A percentile compares a stretch with the other conserved stretches of the same genome.
Evolutionary conservation across 2,888 invertebrate genomes (phyloP).

Genomic region (Harpalus rubripes): DNA sequence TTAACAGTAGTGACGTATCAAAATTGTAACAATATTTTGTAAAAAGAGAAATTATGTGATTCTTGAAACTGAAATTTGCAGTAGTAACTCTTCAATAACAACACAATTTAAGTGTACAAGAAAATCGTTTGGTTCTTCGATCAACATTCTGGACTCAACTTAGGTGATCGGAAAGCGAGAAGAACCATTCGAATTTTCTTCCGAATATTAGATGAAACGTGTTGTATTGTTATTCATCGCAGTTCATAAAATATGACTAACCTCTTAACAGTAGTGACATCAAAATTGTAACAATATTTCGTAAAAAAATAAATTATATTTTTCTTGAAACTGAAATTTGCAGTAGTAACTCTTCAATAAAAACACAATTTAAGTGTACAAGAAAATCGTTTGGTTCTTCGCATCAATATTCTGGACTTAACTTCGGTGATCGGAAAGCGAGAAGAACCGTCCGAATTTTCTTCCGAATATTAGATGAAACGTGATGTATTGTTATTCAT

Average conservation of each 20-base stretch:
- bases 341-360: too few species aligned
- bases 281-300: background rate
- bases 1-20: background rate
- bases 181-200: too few species aligned
- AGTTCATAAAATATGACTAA: conserved; percentile 38
- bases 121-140: background rate
- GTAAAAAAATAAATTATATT: background rate
- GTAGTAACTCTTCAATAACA: too few species aligned
- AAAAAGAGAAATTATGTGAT: background rate
- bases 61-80: background rate
- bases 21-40: background rate
- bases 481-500: conserved; percentile 47
- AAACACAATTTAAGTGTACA: too few species aligned
- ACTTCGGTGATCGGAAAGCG: too few species aligned
- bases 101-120: too few species aligned
- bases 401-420: background rate
- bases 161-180: too few species aligned
- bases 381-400: background rate
- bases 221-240: conserved; percentile 40
- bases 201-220: too few species aligned
- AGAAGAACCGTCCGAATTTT: too few species aligned
- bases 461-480: too few species aligned
- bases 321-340: background rate
- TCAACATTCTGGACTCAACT: background rate
- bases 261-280: conserved; percentile 4